Evolutionary conservation across 2,797 vertebrate genomes (phyloP), one percentile per base, ranked within the genome.

Genomic region (Characodon lateralis): DNA sequence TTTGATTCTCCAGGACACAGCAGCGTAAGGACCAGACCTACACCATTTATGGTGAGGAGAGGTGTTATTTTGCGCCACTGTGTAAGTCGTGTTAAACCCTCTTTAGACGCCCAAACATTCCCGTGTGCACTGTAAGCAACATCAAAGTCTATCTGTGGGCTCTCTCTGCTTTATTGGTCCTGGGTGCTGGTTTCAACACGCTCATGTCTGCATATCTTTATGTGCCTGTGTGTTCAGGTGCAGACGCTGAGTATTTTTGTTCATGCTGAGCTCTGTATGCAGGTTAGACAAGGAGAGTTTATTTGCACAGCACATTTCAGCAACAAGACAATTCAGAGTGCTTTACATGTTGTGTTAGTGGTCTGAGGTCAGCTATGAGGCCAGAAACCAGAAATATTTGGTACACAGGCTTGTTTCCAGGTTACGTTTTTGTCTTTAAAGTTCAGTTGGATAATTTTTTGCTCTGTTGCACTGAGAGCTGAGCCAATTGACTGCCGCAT

Each of bases 101-200:
- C 77, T 66, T 65, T 61, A 75, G 78, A 83, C 6, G 50, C 82
- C 75, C 73, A 71, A 79, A 80, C 74, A 50, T 87, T 86, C 82
- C 78, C 78, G 55, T 66, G 79, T 61, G 61, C 46, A 6, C n/a
- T 1, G 31, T 50, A 50, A 51, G 66, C 77, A 35, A 48, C 76
- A 89, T 89, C 86, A 89, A 85, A 91, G 85, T 14, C 78, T 3
- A 43, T 72, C 79, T 83, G 82, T 69, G 59, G 84, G 56, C 55
- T 66, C 71, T 24, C 56, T 28, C 28, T 73, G 73, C 66, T 83
- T 89, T 83, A 83, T 55, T 50, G 53, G 74, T 51, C 70, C 8
- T 55, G 75, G 53, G 61, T 50, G 80, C 74, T 69, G 72, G 41
- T 70, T 56, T 55, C 61, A 71, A 35, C 13, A 28, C 28, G 48